These are phyloP conservation scores for Zeugodacus cucurbitae DNA, from an alignment of 1,140 invertebrate species.

Conservation along the genomic window DNA sequence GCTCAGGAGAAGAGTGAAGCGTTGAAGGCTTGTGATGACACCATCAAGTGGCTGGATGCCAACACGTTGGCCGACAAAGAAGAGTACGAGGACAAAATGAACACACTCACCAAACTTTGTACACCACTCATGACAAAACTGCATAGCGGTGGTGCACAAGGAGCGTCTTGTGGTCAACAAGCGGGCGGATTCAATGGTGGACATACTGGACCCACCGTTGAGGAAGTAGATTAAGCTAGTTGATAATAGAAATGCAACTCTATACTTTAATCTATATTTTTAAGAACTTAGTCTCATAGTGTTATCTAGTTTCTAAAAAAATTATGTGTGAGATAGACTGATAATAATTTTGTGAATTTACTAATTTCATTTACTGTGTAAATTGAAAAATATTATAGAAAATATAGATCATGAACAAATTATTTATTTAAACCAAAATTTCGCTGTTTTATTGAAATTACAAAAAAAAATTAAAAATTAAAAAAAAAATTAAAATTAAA, in stretches of 20 bases:
- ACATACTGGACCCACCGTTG: constrained; percentile 50
- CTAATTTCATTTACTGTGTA: not conserved
- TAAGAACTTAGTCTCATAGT: not conserved
- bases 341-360: too few species aligned
- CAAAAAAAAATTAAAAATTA: not conserved
- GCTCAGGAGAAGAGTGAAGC: constrained; percentile 73
- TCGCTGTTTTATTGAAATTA: not conserved
- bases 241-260: not conserved
- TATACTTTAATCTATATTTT: not conserved
- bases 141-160: constrained; percentile 40
- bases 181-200: constrained; percentile 59
- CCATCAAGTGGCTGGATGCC: constrained; percentile 72
- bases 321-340: not conserved
- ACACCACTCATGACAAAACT: constrained; percentile 3
- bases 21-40: constrained; percentile 69
- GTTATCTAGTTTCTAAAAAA: not conserved
- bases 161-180: constrained; percentile 61
- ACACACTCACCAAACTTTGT: not conserved
- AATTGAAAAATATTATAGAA: not conserved
- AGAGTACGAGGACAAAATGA: constrained; percentile 70
- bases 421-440: not conserved
- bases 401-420: not conserved
- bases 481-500: too few species aligned
- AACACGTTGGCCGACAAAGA: constrained; percentile 74
- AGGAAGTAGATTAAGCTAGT: constrained; percentile 53